A percentile compares a stretch with the other conserved stretches of the same genome.
phyloP scores from a whole-genome alignment of 2,113 vertebrate species.

The Okapia johnstoni region DNA sequence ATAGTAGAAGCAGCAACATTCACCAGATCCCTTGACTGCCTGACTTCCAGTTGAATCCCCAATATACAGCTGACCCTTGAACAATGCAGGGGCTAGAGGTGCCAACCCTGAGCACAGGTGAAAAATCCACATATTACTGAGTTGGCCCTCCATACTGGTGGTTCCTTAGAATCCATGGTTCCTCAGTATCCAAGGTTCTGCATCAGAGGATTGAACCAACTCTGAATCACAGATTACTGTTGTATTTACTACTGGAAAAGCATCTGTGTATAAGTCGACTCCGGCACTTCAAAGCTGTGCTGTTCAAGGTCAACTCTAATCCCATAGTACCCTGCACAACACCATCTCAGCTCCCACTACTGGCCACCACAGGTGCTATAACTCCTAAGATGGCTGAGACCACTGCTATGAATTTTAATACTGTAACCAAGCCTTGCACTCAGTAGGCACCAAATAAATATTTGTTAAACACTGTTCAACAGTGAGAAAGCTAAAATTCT shows the following conservation, averaged over 20 bases:
- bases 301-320: background rate
- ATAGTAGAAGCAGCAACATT: background rate
- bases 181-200: background rate
- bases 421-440: background rate
- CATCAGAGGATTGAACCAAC: background rate
- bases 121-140: background rate
- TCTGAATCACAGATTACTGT: background rate
- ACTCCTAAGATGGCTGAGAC: background rate
- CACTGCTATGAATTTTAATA: background rate
- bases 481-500: background rate
- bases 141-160: background rate
- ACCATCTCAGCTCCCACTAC: too few species aligned
- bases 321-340: accelerated
- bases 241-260: background rate
- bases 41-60: background rate
- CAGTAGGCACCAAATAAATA: background rate
- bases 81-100: background rate
- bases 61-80: background rate
- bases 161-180: background rate
- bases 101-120: background rate
- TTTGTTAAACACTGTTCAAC: background rate
- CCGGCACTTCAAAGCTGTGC: background rate
- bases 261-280: background rate
- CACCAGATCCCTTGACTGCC: too few species aligned
- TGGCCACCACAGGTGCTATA: too few species aligned